Percentiles rank a stretch among this genome's conserved stretches.
These are phyloP conservation scores for Diplodus sargus DNA, from an alignment of 2,797 vertebrate genomes.

Conservation along the genomic window DNA sequence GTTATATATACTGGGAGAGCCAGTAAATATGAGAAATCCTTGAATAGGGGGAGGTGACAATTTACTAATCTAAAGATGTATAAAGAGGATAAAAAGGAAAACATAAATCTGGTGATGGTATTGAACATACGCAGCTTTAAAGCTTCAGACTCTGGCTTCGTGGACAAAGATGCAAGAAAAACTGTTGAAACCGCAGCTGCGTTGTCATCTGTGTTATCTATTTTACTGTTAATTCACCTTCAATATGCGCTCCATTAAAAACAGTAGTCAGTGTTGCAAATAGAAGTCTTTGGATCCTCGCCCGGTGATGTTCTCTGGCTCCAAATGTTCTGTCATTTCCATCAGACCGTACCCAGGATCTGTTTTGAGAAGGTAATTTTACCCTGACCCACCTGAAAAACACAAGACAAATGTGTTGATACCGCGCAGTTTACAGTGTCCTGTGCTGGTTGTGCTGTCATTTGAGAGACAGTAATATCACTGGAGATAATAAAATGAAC, in stretches of 20 bases:
- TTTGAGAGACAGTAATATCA: slow-evolving; percentile 16
- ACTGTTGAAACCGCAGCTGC: neutral
- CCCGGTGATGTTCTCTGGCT: slow-evolving; percentile 28
- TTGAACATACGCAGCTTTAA: neutral
- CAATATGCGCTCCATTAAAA: neutral
- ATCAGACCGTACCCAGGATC: slow-evolving; percentile 21
- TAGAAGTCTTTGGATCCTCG: slow-evolving; percentile 28
- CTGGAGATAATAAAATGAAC: slow-evolving; percentile 44
- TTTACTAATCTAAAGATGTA: slow-evolving; percentile 23
- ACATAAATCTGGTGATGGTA: slow-evolving; percentile 12
- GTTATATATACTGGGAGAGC: slow-evolving; percentile 33
- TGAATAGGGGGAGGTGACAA: slow-evolving; percentile 12
- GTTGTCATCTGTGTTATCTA: slow-evolving; percentile 8
- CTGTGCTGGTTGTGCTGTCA: neutral
- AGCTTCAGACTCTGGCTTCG: neutral
- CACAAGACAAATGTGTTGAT: slow-evolving; percentile 27
- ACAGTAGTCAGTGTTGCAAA: slow-evolving; percentile 33
- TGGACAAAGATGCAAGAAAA: neutral
- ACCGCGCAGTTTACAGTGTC: neutral
- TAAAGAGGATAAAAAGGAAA: slow-evolving; percentile 12
- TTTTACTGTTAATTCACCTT: slow-evolving; percentile 4
- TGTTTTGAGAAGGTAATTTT: slow-evolving; percentile 26
- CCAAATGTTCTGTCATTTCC: slow-evolving; percentile 38
- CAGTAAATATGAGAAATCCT: slow-evolving; percentile 13
- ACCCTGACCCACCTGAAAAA: slow-evolving; percentile 33